Percentiles rank a stretch among this genome's conserved stretches.
Conservation (phyloP, 2,888 invertebrate genomes). For the Conistra vaccinii region DNA sequence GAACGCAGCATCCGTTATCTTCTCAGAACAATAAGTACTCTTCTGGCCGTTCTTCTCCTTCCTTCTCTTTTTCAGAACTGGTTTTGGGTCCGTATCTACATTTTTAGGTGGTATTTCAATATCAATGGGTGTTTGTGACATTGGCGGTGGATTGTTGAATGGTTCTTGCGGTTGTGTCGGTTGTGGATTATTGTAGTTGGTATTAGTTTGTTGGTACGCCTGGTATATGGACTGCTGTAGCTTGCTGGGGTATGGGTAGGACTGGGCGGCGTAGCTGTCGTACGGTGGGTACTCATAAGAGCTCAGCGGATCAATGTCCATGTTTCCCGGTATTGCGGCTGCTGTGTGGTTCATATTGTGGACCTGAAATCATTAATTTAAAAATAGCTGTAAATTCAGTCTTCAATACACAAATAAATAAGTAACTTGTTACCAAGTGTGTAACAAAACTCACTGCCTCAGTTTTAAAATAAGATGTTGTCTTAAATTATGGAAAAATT, state of each 20-base stretch:
- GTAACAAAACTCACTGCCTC: neutral
- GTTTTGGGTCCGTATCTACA: slow-evolving; percentile 62
- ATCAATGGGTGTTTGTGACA: slow-evolving; percentile 5
- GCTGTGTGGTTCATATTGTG: slow-evolving; percentile 73
- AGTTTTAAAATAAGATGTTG: neutral
- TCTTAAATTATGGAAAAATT: neutral
- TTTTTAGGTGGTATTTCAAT: slow-evolving; percentile 31
- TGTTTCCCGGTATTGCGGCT: slow-evolving; percentile 3
- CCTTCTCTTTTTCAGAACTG: slow-evolving; percentile 57
- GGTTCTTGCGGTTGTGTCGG: slow-evolving; percentile 4
- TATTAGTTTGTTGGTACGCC: slow-evolving; percentile 28
- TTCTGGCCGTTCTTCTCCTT: slow-evolving; percentile 75
- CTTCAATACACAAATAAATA: neutral
- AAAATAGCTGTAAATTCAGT: neutral
- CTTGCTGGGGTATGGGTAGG: slow-evolving; percentile 67
- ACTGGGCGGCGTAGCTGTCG: slow-evolving; percentile 59
- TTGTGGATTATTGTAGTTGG: slow-evolving; percentile 26
- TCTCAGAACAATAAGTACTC: slow-evolving; percentile 79
- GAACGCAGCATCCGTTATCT: slow-evolving; percentile 81
- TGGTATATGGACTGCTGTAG: slow-evolving; percentile 59
- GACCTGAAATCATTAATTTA: slow-evolving; percentile 5
- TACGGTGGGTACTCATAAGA: slow-evolving; percentile 74
- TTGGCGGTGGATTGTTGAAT: slow-evolving; percentile 6
- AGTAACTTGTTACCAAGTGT: neutral
- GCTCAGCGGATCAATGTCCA: slow-evolving; percentile 81